Evolutionary conservation across 1,140 invertebrate species (phyloP), one percentile per base, ranked within the genome.

Genomic region (Nylanderia fulva): DNA sequence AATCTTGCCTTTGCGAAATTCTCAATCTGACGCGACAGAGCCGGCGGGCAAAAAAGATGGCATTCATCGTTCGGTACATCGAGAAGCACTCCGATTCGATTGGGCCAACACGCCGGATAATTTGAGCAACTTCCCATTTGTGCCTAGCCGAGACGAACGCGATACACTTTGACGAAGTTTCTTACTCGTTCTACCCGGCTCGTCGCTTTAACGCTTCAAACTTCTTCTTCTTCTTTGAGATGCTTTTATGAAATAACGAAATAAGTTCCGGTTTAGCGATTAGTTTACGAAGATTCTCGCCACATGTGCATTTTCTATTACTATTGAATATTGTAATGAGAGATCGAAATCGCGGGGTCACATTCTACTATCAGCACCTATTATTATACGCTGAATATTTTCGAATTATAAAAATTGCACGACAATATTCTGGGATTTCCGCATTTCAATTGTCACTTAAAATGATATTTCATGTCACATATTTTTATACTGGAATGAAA

Each of bases 51-150:
- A 89, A 33, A 85, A 88, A 83, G 66, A 61, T 33, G 86, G 42
- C 76, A 64, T 45, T 69, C 39, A 56, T 75, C 56, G 60, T 21
- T 42, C 18, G 71, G 36, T 90, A 90, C 89, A 88, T 64, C 54
- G 89, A 63, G 86, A 88, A 90, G 86, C 82, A 90, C 89, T 90
- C 69, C 56, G 66, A 90, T 86, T 84, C 52, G 86, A 90, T 90
- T 87, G 89, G 64, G 64, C 9, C 54, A 56, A 63, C 27, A 75
- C 74, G 64, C 69, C 76, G 87, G 63, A 85, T 89, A 60, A 88
- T 83, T 88, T 68, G 72, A 77, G 74, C 75, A 89, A 86, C 86
- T 88, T 86, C 79, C 56, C 60, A 72, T 84, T 89, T 85, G 76
- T 88, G 71, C 36, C 29, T 63, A 18, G 42, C 9, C 52, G 72